phyloP scores from a whole-genome alignment of 1,140 invertebrate species.

The Antheraea mylitta region DNA sequence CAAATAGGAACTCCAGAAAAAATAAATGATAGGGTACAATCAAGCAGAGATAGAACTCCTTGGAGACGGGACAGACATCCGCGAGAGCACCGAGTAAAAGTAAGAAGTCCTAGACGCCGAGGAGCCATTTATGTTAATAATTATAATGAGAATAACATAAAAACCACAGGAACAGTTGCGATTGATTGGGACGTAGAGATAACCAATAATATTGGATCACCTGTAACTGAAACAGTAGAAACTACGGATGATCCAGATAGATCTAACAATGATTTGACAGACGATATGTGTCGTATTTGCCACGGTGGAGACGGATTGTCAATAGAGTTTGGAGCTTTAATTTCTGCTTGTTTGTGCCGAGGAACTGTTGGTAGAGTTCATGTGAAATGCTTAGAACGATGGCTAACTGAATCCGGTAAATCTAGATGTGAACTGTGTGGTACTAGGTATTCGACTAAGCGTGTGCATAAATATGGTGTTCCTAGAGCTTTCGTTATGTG shows the following conservation, averaged over 20 bases:
- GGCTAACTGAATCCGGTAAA: slow-evolving; percentile 83
- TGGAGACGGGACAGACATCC: slow-evolving; percentile 38
- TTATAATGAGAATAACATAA: slow-evolving; percentile 28
- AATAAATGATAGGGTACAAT: slow-evolving; percentile 18
- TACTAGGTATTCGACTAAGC: slow-evolving; percentile 76
- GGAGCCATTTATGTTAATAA: slow-evolving; percentile 29
- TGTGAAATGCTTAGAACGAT: slow-evolving; percentile 83
- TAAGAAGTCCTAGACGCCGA: slow-evolving; percentile 52
- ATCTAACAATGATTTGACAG: slow-evolving; percentile 44
- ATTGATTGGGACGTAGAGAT: slow-evolving; percentile 32
- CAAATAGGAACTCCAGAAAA: slow-evolving; percentile 8
- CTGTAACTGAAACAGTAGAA: slow-evolving; percentile 20
- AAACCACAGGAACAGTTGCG: slow-evolving; percentile 31
- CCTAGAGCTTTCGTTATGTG: slow-evolving; percentile 75
- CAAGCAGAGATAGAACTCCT: slow-evolving; percentile 27
- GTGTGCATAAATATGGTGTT: slow-evolving; percentile 78
- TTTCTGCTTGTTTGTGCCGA: slow-evolving; percentile 79
- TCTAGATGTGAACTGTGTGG: slow-evolving; percentile 81
- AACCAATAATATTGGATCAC: neutral
- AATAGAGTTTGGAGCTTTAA: slow-evolving; percentile 47
- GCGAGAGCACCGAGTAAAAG: slow-evolving; percentile 54
- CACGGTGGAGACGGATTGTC: slow-evolving; percentile 56
- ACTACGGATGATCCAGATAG: slow-evolving; percentile 36
- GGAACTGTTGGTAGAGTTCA: slow-evolving; percentile 85
- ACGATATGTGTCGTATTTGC: slow-evolving; percentile 70